Evolutionary conservation across 2,113 vertebrate species (phyloP).

Genomic region (Microtus montanus): DNA sequence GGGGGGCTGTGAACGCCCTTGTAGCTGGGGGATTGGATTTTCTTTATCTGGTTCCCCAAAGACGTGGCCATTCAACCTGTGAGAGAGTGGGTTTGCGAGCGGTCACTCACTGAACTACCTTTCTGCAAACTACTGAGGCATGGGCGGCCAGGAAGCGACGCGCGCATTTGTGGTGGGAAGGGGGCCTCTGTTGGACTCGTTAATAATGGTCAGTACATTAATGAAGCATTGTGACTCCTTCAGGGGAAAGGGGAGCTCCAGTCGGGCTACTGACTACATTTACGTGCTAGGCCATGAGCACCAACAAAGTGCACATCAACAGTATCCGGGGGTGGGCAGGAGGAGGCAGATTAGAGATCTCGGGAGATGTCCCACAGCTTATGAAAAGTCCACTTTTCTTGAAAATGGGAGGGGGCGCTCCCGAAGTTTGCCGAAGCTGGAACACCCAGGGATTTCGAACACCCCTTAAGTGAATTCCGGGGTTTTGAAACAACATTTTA

Average conservation of each 20-base stretch:
- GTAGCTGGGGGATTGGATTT: not conserved
- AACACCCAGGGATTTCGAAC: not conserved
- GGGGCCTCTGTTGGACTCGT: not conserved
- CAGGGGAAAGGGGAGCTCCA: not conserved
- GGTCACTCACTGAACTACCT: not conserved
- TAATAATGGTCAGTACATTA: not conserved
- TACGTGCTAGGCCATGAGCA: not conserved
- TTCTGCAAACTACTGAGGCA: not conserved
- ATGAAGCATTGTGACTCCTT: conserved; percentile 19
- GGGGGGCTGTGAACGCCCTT: not conserved
- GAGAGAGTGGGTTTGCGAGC: not conserved
- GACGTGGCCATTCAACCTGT: not conserved
- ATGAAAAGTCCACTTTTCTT: not conserved
- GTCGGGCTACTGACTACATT: not conserved
- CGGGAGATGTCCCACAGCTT: not conserved
- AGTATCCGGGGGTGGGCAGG: not conserved
- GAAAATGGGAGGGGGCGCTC: not conserved
- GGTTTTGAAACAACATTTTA: not conserved
- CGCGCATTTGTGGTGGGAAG: not conserved
- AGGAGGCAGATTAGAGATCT: not conserved
- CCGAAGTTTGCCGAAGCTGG: not conserved
- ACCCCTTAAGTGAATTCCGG: not conserved
- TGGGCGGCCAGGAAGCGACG: not conserved
- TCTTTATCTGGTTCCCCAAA: not conserved
- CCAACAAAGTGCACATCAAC: not conserved